These are phyloP conservation scores for Temnothorax curvispinosus DNA, from an alignment of 1,140 invertebrate genomes.

Conservation along the genomic window DNA sequence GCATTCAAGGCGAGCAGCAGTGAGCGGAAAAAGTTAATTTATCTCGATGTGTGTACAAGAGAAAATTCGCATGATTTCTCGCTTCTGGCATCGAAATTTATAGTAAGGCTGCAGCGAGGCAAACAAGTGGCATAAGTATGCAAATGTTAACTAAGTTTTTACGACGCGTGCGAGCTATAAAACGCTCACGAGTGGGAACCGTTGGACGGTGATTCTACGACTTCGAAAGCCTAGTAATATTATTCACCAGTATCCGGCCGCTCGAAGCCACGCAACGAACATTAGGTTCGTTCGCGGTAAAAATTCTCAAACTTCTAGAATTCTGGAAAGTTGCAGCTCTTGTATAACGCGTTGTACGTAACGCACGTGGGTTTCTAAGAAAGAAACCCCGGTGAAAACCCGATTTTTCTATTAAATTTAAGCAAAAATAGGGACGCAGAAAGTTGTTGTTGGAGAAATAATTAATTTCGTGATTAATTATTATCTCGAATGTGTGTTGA, in stretches of 20 bases:
- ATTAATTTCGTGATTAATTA: neutral
- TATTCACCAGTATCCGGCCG: neutral
- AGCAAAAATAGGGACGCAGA: neutral
- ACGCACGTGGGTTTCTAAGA: neutral
- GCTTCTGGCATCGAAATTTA: neutral
- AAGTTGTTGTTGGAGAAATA: neutral
- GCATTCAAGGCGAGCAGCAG: neutral
- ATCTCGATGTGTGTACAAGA: neutral
- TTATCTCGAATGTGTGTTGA: too few species aligned
- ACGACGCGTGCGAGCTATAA: neutral
- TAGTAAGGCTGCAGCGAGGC: neutral
- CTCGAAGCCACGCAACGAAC: neutral
- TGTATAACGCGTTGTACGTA: neutral
- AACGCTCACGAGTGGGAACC: neutral
- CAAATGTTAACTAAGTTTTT: conserved; percentile 7
- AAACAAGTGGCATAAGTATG: neutral
- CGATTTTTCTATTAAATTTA: neutral
- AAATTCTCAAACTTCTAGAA: neutral
- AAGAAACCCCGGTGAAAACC: neutral
- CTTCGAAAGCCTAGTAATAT: conserved; percentile 33
- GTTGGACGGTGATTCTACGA: conserved; percentile 12
- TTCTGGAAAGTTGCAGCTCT: neutral
- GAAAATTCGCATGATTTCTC: conserved; percentile 3
- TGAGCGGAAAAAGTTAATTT: neutral
- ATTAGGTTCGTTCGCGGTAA: neutral